Base-by-base conservation (phyloP, 2,113 vertebrate genomes). In the Macrotis lagotis region DNA sequence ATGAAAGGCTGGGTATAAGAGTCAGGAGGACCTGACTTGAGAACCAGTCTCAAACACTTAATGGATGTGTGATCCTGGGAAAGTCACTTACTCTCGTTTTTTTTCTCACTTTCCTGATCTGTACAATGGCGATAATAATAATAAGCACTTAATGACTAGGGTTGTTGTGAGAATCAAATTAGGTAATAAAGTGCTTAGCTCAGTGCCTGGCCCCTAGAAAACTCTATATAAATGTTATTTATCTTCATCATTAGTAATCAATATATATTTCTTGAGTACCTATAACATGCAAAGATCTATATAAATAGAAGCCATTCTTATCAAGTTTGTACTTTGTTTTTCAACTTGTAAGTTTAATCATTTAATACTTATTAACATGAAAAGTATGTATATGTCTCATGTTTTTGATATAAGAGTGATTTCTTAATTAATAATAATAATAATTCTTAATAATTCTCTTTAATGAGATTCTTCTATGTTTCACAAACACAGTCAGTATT, bases 381-480 rank as follows among this genome's bases (percentile, higher is more conserved):
- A 44, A 83, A 74, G 5, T 83, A 12, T n/a, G 19, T 44, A 83
- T 83, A 19, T 83, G 5, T 89, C 90, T 44, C 55, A 59, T 89
- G 90, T 50, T 91, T 96, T 95, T 91, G 83, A 92, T 52, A 9
- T 25, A 44, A 91, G 52, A 93, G 10, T 91, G 24, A 94, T 91
- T 92, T 93, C 50, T 50, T 12, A 16, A 0, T n/a, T n/a, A n/a
- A n/a, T n/a, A n/a, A n/a, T n/a, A n/a, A n/a, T n/a, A n/a, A n/a
- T n/a, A n/a, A n/a, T n/a, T n/a, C n/a, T n/a, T n/a, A n/a, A n/a
- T n/a, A n/a, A n/a, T n/a, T n/a, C n/a, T 92, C 28, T n/a, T 25
- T 83, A 92, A 94, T 49, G 90, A 83, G 55, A 92, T 91, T 88
- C 93, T 96, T 22, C 89, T 48, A 50, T 96, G 53, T 97, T 59